Base-by-base conservation (phyloP, 37 sponge, comb jelly and placozoan species). In the Aphrocallistes beatrix region DNA sequence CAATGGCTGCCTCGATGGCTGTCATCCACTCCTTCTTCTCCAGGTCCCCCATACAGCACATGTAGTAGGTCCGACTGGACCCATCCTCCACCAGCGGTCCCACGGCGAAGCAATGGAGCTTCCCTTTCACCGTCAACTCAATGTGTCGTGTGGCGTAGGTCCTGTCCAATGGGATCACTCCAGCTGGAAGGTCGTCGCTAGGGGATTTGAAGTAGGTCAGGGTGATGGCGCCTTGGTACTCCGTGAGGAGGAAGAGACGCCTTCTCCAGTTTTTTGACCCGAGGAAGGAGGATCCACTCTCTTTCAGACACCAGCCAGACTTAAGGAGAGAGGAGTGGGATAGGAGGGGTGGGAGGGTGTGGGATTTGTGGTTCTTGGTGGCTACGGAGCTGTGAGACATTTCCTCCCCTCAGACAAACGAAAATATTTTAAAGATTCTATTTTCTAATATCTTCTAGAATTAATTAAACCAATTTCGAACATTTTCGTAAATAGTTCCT, bases 31-130 rank as follows among this genome's bases (percentile, higher is more conserved):
- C 89, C 38, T 85, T 86, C 92, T 90, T 93, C 13, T 82, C 86
- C 36, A 84, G 84, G 0, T 39, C 39, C 36, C 82, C 86, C 91
- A 93, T 36, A 84, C 96, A 95, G 83, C 92, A 91, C 81, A 95
- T 88, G 87, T 89, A 93, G 87, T 91, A 95, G 0, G 96, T 95
- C 17, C 96, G 47, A 1, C 82, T 88, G 8, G 93, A 90, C 32
- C 96, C 96, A 88, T 95, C 91, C 34, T 95, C 96, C 32, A 93
- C 36, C 51, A 95, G 84, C 16, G 96, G 96, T 21, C 96, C 96
- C 36, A 95, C 92, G 13, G 96, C 93, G 91, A 93, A 93, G 39
- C 93, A 93, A 81, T 91, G 88, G 3, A 86, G 87, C 42, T 90
- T 86, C 13, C 90, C 39, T 47, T 92, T 95, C 83, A 88, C 90